Evolutionary conservation across 1,140 invertebrate genomes (phyloP), one percentile per base, ranked within the genome.

Genomic region (Megalopta genalis): DNA sequence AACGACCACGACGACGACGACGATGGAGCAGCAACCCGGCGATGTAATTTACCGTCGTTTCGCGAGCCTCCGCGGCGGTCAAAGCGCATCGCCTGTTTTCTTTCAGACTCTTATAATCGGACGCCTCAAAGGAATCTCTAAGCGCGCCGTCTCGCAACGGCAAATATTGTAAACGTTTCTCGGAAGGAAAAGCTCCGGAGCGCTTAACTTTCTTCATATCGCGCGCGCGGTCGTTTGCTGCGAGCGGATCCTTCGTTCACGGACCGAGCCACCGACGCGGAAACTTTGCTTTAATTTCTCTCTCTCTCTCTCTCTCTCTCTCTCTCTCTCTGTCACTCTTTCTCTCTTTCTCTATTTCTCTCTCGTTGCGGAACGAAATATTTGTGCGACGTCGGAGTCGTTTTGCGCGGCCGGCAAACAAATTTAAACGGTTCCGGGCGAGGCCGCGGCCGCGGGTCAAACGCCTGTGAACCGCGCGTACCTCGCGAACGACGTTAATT

Each of bases 281-380:
- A 42, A 65, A 65, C 32, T 37, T 23, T 37, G 59, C 18, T 65
- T 65, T 65, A 65, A 65, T 65, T 65, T 65, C 63, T 42, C 37
- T 42, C 63, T 42, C 16, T 18, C 42, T 14, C 9, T 46, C 42
- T 46, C 42, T 46, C 10, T 10, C 9, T 46, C 42, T 12, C 42
- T 46, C 42, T 12, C 42, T 46, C 42, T 46, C 9, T 46, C 42
- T 46, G 2, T 46, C 42, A 3, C 42, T 12, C 42, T 46, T 32
- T 46, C 42, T 46, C 42, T 10, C 9, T 46, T 10, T 12, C 42
- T 46, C 42, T 46, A 7, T 46, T 9, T 46, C 9, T 46, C 10
- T 46, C 42, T 46, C 42, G 10, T 10, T 12, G 10, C 10, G 37
- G n/a, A 65, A 65, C 63, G 63, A 65, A 65, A 65, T 65, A 65